Base-by-base conservation (phyloP, 2,888 invertebrate genomes). In the Tineola bisselliella region DNA sequence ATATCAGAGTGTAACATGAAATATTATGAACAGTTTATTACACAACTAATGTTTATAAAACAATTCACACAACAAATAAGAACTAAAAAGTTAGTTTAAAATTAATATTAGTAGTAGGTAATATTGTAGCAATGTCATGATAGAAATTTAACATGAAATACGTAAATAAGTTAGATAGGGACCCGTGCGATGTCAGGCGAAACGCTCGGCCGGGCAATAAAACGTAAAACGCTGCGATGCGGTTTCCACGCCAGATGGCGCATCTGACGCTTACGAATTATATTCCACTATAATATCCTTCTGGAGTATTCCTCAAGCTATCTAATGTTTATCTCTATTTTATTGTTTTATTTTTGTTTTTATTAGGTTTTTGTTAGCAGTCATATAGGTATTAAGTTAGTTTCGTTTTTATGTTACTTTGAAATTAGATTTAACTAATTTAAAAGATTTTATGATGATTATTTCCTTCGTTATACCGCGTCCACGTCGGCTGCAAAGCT, bases 221-320 rank as follows among this genome's bases (percentile, higher is more conserved):
- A 56, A 56, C 56, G 56, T 56, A 58, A 58, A 58, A 33, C 33
- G 58, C 58, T 58, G 58, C 31, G 17, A 15, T 15, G 33, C 17
- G 58, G 33, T 58, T 58, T 58, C 58, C 17, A 31, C 58, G 58
- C 58, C 58, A 58, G 31, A 58, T 58, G 58, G 58, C 33, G 58
- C 54, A 12, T n/a, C 54, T 54, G 54, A 48, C 48, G 48, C 19
- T 54, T 25, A 18, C 18, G 54, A 54, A 54, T 25, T 54, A 54
- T 54, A 54, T 18, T 54, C 54, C 18, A 54, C 54, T 18, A 54
- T 54, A 54, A 54, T 54, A 54, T 25, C 54, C 54, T 48, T 25
- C 54, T 25, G 19, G 54, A 48, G 17, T 48, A n/a, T 48, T 48
- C 48, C 17, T 48, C 17, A 48, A 48, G 15, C 17, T 48, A 48